These are phyloP conservation scores for Pocillopora verrucosa DNA, from an alignment of 64 coral and sea anemone species.

Conservation along the genomic window DNA sequence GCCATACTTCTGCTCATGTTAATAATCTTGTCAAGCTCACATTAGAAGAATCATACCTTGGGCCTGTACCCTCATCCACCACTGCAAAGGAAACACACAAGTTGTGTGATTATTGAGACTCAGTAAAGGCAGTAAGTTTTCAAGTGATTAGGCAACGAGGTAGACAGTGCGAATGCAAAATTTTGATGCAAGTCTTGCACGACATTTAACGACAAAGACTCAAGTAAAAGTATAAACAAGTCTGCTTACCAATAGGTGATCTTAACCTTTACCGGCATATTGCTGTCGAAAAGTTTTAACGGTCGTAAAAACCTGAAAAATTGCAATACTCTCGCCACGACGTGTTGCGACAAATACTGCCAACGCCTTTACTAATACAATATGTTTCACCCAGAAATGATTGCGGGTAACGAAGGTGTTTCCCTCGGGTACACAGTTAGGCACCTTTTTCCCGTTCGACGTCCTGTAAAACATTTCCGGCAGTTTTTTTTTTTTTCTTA, in stretches of 20 bases:
- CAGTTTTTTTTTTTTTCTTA: no score
- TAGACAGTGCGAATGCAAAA: not conserved
- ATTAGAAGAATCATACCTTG: constrained; percentile 26
- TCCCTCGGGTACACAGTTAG: not conserved
- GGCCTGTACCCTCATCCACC: constrained; percentile 70
- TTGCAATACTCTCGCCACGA: not conserved
- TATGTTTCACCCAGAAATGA: no score
- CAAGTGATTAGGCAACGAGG: not conserved
- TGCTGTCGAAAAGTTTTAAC: constrained; percentile 24
- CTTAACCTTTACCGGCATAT: constrained; percentile 47
- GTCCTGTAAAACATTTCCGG: no score
- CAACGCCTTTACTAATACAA: no score
- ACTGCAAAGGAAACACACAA: not conserved
- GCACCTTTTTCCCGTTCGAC: no score
- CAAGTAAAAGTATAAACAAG: not conserved
- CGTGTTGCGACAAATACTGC: not conserved
- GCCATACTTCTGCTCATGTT: no score
- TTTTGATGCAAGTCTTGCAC: no score
- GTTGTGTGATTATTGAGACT: no score
- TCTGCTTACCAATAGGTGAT: constrained; percentile 59
- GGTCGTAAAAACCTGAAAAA: not conserved
- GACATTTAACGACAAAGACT: no score
- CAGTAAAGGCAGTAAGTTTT: no score
- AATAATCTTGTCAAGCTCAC: no score
- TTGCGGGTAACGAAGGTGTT: no score